Base-by-base conservation (phyloP, 1,140 invertebrate species). In the Drosophila arizonae region DNA sequence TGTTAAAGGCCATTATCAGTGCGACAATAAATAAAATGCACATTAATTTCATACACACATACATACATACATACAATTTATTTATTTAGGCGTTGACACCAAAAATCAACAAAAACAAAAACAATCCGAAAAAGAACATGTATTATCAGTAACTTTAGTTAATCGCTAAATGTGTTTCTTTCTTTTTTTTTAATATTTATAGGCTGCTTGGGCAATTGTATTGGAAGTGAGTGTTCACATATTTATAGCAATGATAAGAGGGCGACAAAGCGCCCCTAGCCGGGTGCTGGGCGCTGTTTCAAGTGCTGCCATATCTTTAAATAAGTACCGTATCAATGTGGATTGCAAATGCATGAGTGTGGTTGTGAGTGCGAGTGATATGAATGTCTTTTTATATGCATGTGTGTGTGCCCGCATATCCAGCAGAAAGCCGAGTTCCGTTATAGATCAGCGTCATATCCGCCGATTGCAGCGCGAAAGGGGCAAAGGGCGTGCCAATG, bases 171-270 rank as follows among this genome's bases (percentile, higher is more conserved):
- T 28, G n/a, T 13, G 8, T 52, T 9, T 50, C 41, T 24, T 57
- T 64, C 62, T 39, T 55, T 60, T 69, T 61, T 68, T 69, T 75
- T 77, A 77, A 62, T 71, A 81, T 84, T 84, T 84, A 84, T 81
- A 58, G 74, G 61, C 65, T 66, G 46, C 48, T 68, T 66, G 39
- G 51, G 67, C 56, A 71, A 75, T 63, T 72, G 67, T 79, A 67
- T 79, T 74, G 65, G 51, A 64, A n/a, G 72, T 51, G 71, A 84
- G 60, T 75, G 74, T 71, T 57, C 65, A 61, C 33, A 67, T 81
- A 85, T 81, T 75, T 86, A 84, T 86, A 84, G 74, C 13, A 28
- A 24, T 62, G 81, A 84, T 84, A 84, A 46, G 43, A 77, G 56
- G 17, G 41, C 21, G 21, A 24, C 21, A 24, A 24, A 24, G 66